These are phyloP conservation scores for Phrynocephalus vlangalii DNA, from an alignment of 2,797 vertebrate genomes.

Conservation along the genomic window DNA sequence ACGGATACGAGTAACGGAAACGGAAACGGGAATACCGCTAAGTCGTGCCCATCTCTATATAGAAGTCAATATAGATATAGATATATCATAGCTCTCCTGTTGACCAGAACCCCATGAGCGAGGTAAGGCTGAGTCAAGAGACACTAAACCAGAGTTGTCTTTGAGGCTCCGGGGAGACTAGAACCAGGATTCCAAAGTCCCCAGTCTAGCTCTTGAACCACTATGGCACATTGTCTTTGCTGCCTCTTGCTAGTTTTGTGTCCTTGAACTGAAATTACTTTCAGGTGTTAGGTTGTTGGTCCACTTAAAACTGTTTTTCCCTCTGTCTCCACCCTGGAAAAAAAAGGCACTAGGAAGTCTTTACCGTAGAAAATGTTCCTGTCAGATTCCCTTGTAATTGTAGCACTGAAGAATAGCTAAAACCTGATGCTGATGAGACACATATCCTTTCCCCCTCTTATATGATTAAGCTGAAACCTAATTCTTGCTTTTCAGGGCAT, in stretches of 20 bases:
- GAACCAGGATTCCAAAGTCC: background rate
- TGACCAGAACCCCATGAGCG: background rate
- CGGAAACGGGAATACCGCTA: too few species aligned
- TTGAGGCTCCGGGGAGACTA: background rate
- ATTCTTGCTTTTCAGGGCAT: constrained; percentile 58
- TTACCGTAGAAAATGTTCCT: background rate
- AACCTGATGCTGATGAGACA: constrained; percentile 30
- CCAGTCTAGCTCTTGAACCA: background rate
- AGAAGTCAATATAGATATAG: too few species aligned
- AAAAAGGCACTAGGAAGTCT: background rate
- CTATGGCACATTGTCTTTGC: background rate
- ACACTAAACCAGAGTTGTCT: background rate
- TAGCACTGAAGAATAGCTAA: constrained; percentile 35
- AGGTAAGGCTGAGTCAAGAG: background rate
- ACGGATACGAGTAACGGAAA: too few species aligned
- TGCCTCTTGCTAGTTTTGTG: background rate
- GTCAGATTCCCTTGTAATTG: constrained; percentile 20
- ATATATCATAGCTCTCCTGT: background rate
- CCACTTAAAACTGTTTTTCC: background rate
- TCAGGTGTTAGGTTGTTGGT: background rate
- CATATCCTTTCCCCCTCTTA: background rate
- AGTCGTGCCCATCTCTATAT: too few species aligned
- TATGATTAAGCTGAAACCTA: constrained; percentile 61
- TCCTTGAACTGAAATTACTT: background rate
- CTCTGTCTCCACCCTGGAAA: background rate